phyloP scores from a whole-genome alignment of 2,113 vertebrate genomes.

The Climacteris rufus region DNA sequence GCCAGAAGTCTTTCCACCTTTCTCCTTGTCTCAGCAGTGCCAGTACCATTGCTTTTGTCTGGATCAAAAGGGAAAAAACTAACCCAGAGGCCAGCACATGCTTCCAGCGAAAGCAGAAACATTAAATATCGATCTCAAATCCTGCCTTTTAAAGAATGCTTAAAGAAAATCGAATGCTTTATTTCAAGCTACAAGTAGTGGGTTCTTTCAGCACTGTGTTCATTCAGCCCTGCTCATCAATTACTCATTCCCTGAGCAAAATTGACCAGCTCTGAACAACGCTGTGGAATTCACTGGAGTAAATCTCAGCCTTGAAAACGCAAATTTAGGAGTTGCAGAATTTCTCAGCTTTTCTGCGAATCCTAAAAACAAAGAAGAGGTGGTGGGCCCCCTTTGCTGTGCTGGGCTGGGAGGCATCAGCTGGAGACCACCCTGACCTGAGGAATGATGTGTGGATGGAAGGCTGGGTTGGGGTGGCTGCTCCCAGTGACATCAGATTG shows the following conservation, averaged over 20 bases:
- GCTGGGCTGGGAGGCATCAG: background rate
- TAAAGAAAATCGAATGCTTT: background rate
- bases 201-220: background rate
- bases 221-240: background rate
- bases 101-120: background rate
- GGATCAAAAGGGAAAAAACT: background rate
- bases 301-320: background rate
- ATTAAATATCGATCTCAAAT: background rate
- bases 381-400: rapidly evolving
- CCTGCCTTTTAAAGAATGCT: background rate
- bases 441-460: background rate
- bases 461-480: too few relatives aligned
- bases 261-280: background rate
- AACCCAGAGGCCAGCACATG: background rate
- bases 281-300: background rate
- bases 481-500: rapidly evolving
- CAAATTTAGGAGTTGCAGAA: background rate
- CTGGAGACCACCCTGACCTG: too few relatives aligned
- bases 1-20: background rate
- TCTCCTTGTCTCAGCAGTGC: background rate
- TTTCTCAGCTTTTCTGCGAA: background rate
- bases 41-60: background rate
- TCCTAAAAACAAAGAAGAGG: background rate
- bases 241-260: background rate
- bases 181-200: background rate